These are phyloP conservation scores for Denticeps clupeoides DNA, from an alignment of 2,797 vertebrate genomes.

Conservation along the genomic window DNA sequence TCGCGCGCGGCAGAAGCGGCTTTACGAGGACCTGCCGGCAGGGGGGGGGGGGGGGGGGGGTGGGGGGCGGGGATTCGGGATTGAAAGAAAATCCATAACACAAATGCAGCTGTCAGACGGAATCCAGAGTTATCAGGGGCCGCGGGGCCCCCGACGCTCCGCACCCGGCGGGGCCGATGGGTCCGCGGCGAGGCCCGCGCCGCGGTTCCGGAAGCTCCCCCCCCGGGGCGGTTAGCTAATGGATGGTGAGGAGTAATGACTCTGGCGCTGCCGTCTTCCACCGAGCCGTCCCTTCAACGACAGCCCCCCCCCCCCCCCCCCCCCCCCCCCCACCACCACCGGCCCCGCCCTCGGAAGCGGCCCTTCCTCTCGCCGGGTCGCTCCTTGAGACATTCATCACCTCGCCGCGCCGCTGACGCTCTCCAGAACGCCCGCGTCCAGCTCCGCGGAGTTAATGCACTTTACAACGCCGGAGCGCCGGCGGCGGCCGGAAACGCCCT, in stretches of 20 bases:
- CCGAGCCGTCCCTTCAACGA: conserved; percentile 30
- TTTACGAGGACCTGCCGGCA: conserved; percentile 59
- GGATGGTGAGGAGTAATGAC: conserved; percentile 54
- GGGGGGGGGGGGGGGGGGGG: conserved; percentile 17
- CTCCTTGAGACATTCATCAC: conserved; percentile 60
- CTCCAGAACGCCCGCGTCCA: conserved; percentile 12
- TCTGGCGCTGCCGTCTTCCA: conserved; percentile 40
- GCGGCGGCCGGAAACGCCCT: no score
- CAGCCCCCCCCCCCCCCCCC: conserved; percentile 19
- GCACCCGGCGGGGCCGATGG: conserved; percentile 51
- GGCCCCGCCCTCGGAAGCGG: conserved; percentile 49
- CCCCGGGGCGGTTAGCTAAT: conserved; percentile 59
- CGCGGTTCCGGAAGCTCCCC: no score
- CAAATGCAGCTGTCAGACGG: conserved; percentile 69
- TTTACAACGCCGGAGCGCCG: background rate
- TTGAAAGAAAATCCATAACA: conserved; percentile 75
- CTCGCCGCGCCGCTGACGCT: conserved; percentile 31
- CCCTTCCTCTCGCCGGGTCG: conserved; percentile 50
- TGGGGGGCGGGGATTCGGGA: conserved; percentile 41
- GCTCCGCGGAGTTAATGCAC: conserved; percentile 19
- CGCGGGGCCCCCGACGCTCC: conserved; percentile 7
- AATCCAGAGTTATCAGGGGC: conserved; percentile 54
- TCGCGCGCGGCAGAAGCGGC: conserved; percentile 49
- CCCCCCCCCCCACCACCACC: conserved; percentile 9
- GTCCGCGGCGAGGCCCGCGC: no score